Evolutionary conservation across 2,113 vertebrate species (phyloP), one percentile per base, ranked within the genome.

Genomic region (Oryzias woworae): DNA sequence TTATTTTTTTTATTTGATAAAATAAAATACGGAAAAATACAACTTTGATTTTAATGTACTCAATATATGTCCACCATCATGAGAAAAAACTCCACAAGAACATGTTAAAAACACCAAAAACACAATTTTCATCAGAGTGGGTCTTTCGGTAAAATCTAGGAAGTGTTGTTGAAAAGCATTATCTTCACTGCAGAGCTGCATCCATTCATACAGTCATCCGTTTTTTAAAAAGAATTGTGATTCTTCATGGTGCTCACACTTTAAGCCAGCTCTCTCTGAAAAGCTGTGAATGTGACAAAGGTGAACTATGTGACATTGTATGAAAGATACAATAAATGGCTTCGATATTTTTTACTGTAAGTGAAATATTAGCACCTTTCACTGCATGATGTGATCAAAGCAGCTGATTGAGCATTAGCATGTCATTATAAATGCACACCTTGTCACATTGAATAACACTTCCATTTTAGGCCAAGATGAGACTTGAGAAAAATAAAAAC

Each of bases 161-260:
- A 52, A 72, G 46, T n/a, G 62, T 50, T 56, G 53, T 73, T 75
- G 28, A 28, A 80, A 77, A 72, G 67, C 58, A 20, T 58, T 64
- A 65, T 44, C 28, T 73, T 74, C 63, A 71, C 58, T 55, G 47
- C 62, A 0, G 20, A 61, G 44, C 57, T 17, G 17, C 52, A 53
- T 62, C 53, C 45, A 59, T 49, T 69, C 52, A 60, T 52, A 62
- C 60, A 23, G 44, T 74, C 71, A 60, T 31, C 31, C 69, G 49
- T 45, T 47, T 62, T 36, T 36, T 8, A 47, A 49, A 53, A 54
- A 18, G 58, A 24, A 60, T 42, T 3, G 4, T 28, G 4, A 7
- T 69, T 60, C 75, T 55, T 72, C 54, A 70, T 10, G 10, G 17
- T 14, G 2, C 60, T 66, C 45, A 36, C 44, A 14, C 16, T 43